Base-by-base conservation (phyloP, 1,140 invertebrate species). In the Oedothorax gibbosus region DNA sequence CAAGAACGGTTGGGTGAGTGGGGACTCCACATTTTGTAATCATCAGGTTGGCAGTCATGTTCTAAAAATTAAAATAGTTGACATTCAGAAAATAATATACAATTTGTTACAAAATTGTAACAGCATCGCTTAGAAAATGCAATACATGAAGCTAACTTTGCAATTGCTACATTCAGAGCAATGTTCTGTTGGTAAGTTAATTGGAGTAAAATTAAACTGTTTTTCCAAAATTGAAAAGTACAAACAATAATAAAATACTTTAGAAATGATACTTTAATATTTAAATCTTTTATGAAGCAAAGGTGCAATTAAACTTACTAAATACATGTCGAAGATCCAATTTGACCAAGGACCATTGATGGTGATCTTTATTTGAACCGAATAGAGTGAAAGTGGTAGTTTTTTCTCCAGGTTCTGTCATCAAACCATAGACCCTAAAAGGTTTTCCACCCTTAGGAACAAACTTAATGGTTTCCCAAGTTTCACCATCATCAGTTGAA, bases 391-490 rank as follows among this genome's bases (percentile, higher is more conserved):
- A 98, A 0, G 95, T 92, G 0, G 96, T 96, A 0, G 96, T 96
- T 89, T 96, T 96, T 89, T 97, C 96, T 8, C 96, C 96, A 0
- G 96, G 96, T 89, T 97, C 96, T 0, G 96, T 97, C 93, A 97
- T 95, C 2, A 97, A 89, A 6, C 96, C 96, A 89, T 97, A 97
- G 15, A 97, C 93, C 15, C 88, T 72, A 50, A 90, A 91, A 89
- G 94, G 93, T 80, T 94, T 92, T 10, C 93, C 91, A 82, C 94
- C 92, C 12, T 93, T 91, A 81, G 93, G 92, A 88, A 98, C 96
- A 84, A 84, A 84, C 85, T 92, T 89, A 87, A 93, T 91, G 49
- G 91, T 91, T 57, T 93, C 90, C 96, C 96, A 98, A 2, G 93
- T 94, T 87, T 94, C 92, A 20, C 96, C 96, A 89, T 97, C 96